Conservation (phyloP, 2,113 vertebrate genomes). For the Argyrosomus japonicus region DNA sequence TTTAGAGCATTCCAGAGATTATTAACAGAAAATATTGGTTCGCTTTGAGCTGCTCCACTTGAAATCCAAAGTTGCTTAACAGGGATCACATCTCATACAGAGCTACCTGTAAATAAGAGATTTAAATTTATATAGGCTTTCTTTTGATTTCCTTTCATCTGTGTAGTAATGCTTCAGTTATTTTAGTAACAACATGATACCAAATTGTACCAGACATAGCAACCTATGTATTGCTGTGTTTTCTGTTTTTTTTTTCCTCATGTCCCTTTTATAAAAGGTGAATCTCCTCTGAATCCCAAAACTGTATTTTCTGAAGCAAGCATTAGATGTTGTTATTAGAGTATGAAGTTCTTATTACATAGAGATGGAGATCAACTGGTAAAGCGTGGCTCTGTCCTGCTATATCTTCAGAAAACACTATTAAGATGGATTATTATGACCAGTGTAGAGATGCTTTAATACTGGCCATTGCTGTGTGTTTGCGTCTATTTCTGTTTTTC, state of each 20-base stretch:
- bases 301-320: slow-evolving; percentile 31
- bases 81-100: slow-evolving; percentile 58
- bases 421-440: slow-evolving; percentile 25
- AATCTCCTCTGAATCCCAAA: slow-evolving; percentile 5
- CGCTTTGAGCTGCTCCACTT: slow-evolving; percentile 50
- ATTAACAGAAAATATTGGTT: slow-evolving; percentile 20
- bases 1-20: slow-evolving; percentile 68
- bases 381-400: slow-evolving; percentile 40
- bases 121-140: slow-evolving; percentile 49
- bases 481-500: slow-evolving; percentile 46
- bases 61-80: slow-evolving; percentile 57
- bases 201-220: slow-evolving; percentile 27
- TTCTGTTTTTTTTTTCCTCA: not conserved
- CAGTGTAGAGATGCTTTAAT: slow-evolving; percentile 37
- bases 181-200: slow-evolving; percentile 43
- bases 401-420: slow-evolving; percentile 47
- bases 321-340: slow-evolving; percentile 44
- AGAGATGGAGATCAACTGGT: slow-evolving; percentile 27
- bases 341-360: slow-evolving; percentile 36
- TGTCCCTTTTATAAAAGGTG: slow-evolving; percentile 14
- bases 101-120: slow-evolving; percentile 72
- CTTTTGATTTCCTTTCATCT: slow-evolving; percentile 27
- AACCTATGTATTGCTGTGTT: not conserved
- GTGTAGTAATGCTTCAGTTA: slow-evolving; percentile 36
- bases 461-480: slow-evolving; percentile 44